Conservation (phyloP, 2,797 vertebrate species). For the Liparis tanakae region DNA sequence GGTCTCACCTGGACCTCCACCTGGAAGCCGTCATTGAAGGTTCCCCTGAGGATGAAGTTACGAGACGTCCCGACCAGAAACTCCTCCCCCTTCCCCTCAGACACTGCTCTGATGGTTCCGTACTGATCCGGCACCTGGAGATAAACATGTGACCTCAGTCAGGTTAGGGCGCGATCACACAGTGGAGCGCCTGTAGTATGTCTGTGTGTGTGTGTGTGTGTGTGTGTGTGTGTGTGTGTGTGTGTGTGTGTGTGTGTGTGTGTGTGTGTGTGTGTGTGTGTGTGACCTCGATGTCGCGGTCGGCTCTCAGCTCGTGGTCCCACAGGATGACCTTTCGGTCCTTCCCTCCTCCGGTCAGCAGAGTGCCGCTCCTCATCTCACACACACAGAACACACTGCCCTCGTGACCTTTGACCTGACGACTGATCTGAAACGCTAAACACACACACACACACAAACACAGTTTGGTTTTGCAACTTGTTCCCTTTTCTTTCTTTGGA, state of each 20-base stretch:
- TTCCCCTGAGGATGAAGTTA: slow-evolving; percentile 95
- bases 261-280: not conserved
- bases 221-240: not conserved
- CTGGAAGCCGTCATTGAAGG: slow-evolving; percentile 94
- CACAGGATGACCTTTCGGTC: slow-evolving; percentile 94
- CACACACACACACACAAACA: slow-evolving; percentile 1
- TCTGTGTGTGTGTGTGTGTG: no score
- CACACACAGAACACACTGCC: slow-evolving; percentile 97
- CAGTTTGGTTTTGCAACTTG: not conserved
- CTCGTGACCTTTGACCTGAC: slow-evolving; percentile 94
- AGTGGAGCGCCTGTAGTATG: no score
- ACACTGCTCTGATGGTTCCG: slow-evolving; percentile 93
- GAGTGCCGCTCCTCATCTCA: slow-evolving; percentile 93
- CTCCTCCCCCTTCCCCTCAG: slow-evolving; percentile 94
- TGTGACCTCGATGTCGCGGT: slow-evolving; percentile 93
- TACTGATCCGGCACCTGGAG: slow-evolving; percentile 94
- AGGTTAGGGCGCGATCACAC: not conserved
- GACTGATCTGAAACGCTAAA: slow-evolving; percentile 89
- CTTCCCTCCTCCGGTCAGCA: slow-evolving; percentile 96
- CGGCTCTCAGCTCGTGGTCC: slow-evolving; percentile 92
- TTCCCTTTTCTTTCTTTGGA: not conserved
- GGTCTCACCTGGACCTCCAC: slow-evolving; percentile 93
- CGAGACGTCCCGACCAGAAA: slow-evolving; percentile 95
- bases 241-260: not conserved
- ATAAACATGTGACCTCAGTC: slow-evolving; percentile 2